Percentiles rank a stretch among this genome's conserved stretches.
Conservation (phyloP, 2,797 vertebrate genomes). For the Cheirogaleus major region DNA sequence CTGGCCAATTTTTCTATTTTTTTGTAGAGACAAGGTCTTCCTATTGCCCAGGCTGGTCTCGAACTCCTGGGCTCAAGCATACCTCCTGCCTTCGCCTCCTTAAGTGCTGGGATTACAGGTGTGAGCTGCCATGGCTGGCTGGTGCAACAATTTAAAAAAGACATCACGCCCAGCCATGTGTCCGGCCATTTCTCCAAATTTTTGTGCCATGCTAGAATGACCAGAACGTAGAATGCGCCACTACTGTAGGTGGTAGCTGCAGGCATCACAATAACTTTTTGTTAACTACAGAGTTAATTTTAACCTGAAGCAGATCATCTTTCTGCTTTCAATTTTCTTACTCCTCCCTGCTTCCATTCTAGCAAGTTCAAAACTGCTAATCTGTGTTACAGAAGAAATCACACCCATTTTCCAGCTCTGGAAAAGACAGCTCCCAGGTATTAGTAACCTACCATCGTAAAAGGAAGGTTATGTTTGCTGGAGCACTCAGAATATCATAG, state of each 20-base stretch:
- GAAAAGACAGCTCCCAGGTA: not conserved
- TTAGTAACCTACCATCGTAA: not conserved
- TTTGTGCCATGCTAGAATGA: not conserved
- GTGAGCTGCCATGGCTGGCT: no score
- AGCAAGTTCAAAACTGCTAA: not conserved
- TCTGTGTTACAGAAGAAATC: not conserved
- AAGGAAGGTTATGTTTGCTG: not conserved
- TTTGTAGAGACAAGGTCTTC: no score
- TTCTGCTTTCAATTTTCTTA: not conserved
- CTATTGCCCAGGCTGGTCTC: no score
- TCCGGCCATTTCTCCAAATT: not conserved
- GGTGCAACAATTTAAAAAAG: not conserved
- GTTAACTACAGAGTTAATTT: not conserved
- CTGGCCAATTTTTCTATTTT: no score
- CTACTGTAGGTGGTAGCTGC: not conserved
- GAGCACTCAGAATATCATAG: not conserved
- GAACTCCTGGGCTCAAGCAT: no score
- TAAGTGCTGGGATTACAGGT: no score
- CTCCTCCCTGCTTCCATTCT: not conserved
- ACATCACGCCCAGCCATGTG: not conserved
- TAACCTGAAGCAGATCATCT: not conserved
- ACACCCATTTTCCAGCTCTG: not conserved
- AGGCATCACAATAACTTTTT: rapidly evolving
- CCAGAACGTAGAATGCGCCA: not conserved
- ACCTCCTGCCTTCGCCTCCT: no score